These are phyloP conservation scores for Tauraco erythrolophus DNA, from an alignment of 2,113 vertebrate genomes.

Conservation along the genomic window DNA sequence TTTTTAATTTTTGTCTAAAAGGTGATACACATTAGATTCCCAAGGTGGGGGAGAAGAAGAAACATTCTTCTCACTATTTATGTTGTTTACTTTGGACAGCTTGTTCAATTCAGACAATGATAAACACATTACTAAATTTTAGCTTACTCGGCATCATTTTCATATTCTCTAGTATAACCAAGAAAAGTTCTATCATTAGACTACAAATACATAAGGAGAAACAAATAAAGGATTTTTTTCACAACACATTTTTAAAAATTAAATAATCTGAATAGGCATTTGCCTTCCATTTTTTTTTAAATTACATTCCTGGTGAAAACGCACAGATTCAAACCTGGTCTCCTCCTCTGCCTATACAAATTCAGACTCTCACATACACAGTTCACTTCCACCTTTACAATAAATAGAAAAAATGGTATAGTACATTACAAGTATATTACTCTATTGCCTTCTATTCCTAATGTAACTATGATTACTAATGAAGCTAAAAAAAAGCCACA, in stretches of 20 bases:
- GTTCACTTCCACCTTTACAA: background rate
- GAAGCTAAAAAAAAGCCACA: slow-evolving; percentile 13
- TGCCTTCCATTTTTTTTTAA: background rate
- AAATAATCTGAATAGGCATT: background rate
- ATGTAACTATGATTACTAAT: slow-evolving; percentile 64
- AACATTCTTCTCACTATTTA: background rate
- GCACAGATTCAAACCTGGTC: background rate
- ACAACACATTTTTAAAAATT: background rate
- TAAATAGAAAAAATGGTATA: background rate
- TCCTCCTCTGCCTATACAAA: background rate
- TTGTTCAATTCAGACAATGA: background rate
- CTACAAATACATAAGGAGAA: background rate
- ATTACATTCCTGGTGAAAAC: background rate
- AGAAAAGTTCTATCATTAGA: background rate
- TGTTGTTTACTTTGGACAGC: background rate
- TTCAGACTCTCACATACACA: background rate
- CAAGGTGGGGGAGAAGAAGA: background rate
- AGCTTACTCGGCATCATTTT: background rate
- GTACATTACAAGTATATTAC: background rate
- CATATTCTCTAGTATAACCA: background rate
- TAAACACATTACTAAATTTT: background rate
- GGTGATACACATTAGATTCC: background rate
- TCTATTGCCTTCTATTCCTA: slow-evolving; percentile 2
- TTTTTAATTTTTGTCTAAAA: background rate
- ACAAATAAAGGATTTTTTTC: background rate